Evolutionary conservation across 1,140 invertebrate genomes (phyloP).

Genomic region (Proctacanthus coquilletti): DNA sequence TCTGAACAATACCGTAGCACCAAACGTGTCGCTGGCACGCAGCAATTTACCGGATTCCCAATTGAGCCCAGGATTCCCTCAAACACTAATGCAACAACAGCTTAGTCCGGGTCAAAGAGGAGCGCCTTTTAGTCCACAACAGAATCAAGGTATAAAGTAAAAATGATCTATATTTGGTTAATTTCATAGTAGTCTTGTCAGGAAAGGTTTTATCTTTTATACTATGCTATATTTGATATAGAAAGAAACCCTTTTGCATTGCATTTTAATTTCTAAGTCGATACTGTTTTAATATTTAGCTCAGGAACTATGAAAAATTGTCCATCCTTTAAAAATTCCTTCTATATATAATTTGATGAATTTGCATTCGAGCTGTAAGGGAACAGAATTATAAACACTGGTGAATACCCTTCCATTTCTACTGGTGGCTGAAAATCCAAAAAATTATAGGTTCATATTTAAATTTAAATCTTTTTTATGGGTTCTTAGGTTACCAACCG

Average conservation of each 20-base stretch:
- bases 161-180: constrained; percentile 1
- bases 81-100: constrained; percentile 26
- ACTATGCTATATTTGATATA: background rate
- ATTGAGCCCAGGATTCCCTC: constrained; percentile 46
- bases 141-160: constrained; percentile 26
- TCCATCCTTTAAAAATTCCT: too few species aligned
- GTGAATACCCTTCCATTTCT: too few species aligned
- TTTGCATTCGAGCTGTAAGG: too few species aligned
- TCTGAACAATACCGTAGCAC: constrained; percentile 63
- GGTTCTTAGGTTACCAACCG: constrained; percentile 18
- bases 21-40: constrained; percentile 57
- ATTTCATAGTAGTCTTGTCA: background rate
- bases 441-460: too few species aligned
- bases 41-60: constrained; percentile 56
- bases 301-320: too few species aligned
- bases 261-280: constrained; percentile 4
- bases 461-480: too few species aligned
- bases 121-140: constrained; percentile 26
- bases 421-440: background rate
- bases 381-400: too few species aligned
- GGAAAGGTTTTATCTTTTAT: too few species aligned
- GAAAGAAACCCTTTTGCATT: background rate
- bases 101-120: constrained; percentile 25
- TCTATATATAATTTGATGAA: too few species aligned
- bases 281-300: constrained; percentile 6